A percentile compares a stretch with the other conserved stretches of the same genome.
Conservation (phyloP, 1,140 invertebrate genomes). For the Aphelenchoides fujianensis region DNA sequence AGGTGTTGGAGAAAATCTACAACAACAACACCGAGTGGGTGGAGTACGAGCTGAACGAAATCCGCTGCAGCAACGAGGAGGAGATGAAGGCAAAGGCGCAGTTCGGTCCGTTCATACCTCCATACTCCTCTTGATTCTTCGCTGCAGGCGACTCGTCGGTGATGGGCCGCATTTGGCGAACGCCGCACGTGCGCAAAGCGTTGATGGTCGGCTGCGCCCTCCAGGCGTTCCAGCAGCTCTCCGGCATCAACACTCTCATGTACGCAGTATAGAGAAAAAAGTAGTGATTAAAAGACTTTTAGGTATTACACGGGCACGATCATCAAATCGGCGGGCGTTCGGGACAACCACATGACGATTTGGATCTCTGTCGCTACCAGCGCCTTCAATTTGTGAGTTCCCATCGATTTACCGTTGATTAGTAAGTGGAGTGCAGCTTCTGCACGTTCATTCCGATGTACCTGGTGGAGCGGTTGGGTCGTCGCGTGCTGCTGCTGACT, state of each 20-base stretch:
- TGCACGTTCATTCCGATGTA: conserved; percentile 68
- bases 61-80: conserved; percentile 43
- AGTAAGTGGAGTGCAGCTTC: conserved; percentile 67
- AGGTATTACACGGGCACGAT: conserved; percentile 68
- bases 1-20: conserved; percentile 63
- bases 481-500: conserved; percentile 64
- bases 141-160: conserved; percentile 51
- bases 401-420: conserved; percentile 2
- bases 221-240: conserved; percentile 68
- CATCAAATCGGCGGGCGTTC: conserved; percentile 69
- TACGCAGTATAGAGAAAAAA: conserved; percentile 62
- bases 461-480: conserved; percentile 69
- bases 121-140: conserved; percentile 1
- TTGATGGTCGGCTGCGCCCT: conserved; percentile 68
- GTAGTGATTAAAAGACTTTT: conserved; percentile 54
- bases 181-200: conserved; percentile 65
- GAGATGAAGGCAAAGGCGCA: conserved; percentile 35
- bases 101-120: conserved; percentile 13
- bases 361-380: conserved; percentile 69
- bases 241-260: conserved; percentile 72
- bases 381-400: conserved; percentile 28
- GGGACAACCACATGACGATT: conserved; percentile 67
- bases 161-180: conserved; percentile 64
- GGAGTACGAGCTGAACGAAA: conserved; percentile 55
- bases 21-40: conserved; percentile 49